These are phyloP conservation scores for Ctenopoma multispine DNA, from an alignment of 2,797 vertebrate genomes.

Conservation along the genomic window DNA sequence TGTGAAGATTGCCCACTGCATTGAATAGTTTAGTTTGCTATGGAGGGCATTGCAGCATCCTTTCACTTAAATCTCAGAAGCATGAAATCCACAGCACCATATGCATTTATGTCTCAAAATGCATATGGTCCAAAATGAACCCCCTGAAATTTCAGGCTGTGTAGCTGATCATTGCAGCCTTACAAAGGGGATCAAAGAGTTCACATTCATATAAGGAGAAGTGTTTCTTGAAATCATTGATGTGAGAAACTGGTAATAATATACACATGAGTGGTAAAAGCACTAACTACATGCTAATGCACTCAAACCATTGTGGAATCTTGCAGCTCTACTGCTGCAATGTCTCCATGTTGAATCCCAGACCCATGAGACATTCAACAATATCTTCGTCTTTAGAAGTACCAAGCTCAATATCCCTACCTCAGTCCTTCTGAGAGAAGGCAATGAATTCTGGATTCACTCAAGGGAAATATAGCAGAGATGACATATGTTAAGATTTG, in stretches of 20 bases:
- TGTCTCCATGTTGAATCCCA: slow-evolving; percentile 56
- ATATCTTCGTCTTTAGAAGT: slow-evolving; percentile 68
- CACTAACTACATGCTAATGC: slow-evolving; percentile 76
- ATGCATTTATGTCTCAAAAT: slow-evolving; percentile 64
- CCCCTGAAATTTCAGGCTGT: slow-evolving; percentile 44
- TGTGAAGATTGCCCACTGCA: slow-evolving; percentile 63
- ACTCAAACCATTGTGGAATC: slow-evolving; percentile 69
- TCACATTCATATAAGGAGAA: slow-evolving; percentile 64
- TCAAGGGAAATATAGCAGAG: slow-evolving; percentile 59
- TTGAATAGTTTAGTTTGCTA: slow-evolving; percentile 61
- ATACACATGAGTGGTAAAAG: slow-evolving; percentile 58
- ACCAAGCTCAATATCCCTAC: slow-evolving; percentile 64
- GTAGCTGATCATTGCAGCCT: slow-evolving; percentile 68
- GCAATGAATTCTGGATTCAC: slow-evolving; percentile 48
- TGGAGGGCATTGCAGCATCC: slow-evolving; percentile 47
- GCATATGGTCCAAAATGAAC: slow-evolving; percentile 67
- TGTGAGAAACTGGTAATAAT: slow-evolving; percentile 68
- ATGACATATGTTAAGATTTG: slow-evolving; percentile 66
- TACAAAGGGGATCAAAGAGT: slow-evolving; percentile 75
- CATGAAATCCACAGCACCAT: slow-evolving; percentile 59
- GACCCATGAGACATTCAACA: slow-evolving; percentile 52
- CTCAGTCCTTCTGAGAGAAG: slow-evolving; percentile 44
- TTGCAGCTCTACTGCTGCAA: slow-evolving; percentile 48
- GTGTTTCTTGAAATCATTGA: slow-evolving; percentile 72
- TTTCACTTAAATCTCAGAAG: slow-evolving; percentile 52